Evolutionary conservation across 2,888 invertebrate genomes (phyloP).

Genomic region (Argynnis bischoffii): DNA sequence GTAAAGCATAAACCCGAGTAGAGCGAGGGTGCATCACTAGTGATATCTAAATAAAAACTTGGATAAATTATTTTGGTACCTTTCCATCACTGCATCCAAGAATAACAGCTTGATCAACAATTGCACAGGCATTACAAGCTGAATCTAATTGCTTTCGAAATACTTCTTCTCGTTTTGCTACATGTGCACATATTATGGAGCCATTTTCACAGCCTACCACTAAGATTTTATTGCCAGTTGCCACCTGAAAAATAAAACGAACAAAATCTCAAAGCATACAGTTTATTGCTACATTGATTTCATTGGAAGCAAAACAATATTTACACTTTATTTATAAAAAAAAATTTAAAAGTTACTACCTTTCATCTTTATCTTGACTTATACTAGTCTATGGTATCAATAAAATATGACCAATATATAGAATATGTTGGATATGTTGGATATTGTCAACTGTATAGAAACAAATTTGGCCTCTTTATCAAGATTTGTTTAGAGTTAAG

Average conservation of each 20-base stretch:
- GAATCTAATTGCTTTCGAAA: slow-evolving; percentile 66
- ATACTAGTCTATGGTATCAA: no score
- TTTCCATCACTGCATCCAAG: slow-evolving; percentile 84
- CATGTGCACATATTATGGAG: slow-evolving; percentile 76
- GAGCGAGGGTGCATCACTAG: no score
- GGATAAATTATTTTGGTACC: slow-evolving; percentile 49
- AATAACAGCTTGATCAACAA: slow-evolving; percentile 72
- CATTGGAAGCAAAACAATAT: no score
- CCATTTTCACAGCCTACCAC: slow-evolving; percentile 85
- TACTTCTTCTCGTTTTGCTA: slow-evolving; percentile 76
- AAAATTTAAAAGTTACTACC: background rate
- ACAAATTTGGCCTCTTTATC: background rate
- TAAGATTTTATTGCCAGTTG: slow-evolving; percentile 83
- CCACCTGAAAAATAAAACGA: slow-evolving; percentile 70
- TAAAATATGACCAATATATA: no score
- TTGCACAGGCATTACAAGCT: slow-evolving; percentile 82
- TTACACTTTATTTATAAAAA: no score
- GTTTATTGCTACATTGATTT: background rate
- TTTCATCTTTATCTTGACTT: background rate
- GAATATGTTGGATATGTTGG: no score
- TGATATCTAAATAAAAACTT: background rate
- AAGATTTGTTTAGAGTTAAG: background rate
- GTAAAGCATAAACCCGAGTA: no score
- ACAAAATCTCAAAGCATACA: background rate
- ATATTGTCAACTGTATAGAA: no score